Evolutionary conservation across 2,113 vertebrate species (phyloP).

Genomic region (Oophaga pumilio): DNA sequence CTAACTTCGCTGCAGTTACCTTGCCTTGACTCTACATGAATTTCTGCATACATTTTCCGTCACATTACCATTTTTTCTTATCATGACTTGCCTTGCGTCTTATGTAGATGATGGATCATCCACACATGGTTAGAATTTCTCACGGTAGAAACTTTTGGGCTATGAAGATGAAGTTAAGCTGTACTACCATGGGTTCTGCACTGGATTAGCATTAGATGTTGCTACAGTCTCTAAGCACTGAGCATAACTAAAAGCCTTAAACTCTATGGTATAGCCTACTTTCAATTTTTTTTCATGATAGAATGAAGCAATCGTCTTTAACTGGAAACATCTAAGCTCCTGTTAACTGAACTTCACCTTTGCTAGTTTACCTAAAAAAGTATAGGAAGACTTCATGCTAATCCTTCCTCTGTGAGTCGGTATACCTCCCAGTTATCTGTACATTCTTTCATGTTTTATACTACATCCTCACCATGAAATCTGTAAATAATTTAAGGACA

Average conservation of each 20-base stretch:
- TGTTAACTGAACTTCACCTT: neutral
- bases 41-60: neutral
- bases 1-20: neutral
- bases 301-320: neutral
- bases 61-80: neutral
- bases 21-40: neutral
- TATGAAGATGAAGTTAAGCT: neutral
- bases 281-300: neutral
- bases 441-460: neutral
- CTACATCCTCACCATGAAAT: neutral
- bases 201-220: neutral
- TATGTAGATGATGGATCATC: conserved; percentile 1
- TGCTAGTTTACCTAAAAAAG: neutral
- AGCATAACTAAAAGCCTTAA: neutral
- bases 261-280: neutral
- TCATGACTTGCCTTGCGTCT: neutral
- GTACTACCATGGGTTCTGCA: neutral
- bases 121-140: neutral
- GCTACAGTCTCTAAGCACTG: neutral
- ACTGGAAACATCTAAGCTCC: neutral
- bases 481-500: neutral
- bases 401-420: neutral
- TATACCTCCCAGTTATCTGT: neutral
- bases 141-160: neutral
- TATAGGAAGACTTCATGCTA: neutral